Evolutionary conservation across 2,888 invertebrate species (phyloP), one percentile per base, ranked within the genome.

Genomic region (Kuschelorhynchus macadamiae): DNA sequence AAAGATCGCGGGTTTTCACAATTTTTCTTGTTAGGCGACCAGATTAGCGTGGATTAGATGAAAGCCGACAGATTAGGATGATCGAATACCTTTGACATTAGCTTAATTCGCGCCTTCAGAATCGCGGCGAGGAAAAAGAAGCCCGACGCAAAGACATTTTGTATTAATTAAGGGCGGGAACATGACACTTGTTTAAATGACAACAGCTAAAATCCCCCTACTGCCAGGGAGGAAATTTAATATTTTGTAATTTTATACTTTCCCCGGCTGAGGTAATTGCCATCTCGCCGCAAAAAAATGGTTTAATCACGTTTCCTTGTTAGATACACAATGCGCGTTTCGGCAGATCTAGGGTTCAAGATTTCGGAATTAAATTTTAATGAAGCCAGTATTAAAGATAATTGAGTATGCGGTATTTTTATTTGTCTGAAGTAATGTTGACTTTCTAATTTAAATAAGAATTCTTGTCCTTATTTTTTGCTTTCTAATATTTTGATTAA

Each of bases 161-260:
- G 67, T 67, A 61, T 67, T 67, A 67, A 67, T 67, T 67, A 67
- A 61, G 57, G 65, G 50, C 46, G 42, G 57, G 30, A 39, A 59
- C 57, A 50, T 65, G 65, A 65, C 65, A 65, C 65, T 65, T 52
- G 65, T 59, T 65, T 59, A 65, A 65, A 65, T 59, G 65, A 65
- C 65, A 65, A 65, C 57, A 59, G 57, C 59, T 50, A 32, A 41
- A 52, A 65, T 59, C 41, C 30, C 59, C 21, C 36, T 47, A 46
- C 62, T 21, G 36, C 47, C 64, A 21, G 49, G 49, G 30, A 36
- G 56, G 49, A 49, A 47, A 49, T 56, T 64, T 64, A 64, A 64
- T 49, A 64, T 62, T 53, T 52, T 57, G 65, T 65, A 57, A 59
- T 57, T 57, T 50, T 42, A 46, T 33, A 57, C 64, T 25, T 56